Evolutionary conservation across 1,140 invertebrate species (phyloP).

Genomic region (Drosophila ogumai): DNA sequence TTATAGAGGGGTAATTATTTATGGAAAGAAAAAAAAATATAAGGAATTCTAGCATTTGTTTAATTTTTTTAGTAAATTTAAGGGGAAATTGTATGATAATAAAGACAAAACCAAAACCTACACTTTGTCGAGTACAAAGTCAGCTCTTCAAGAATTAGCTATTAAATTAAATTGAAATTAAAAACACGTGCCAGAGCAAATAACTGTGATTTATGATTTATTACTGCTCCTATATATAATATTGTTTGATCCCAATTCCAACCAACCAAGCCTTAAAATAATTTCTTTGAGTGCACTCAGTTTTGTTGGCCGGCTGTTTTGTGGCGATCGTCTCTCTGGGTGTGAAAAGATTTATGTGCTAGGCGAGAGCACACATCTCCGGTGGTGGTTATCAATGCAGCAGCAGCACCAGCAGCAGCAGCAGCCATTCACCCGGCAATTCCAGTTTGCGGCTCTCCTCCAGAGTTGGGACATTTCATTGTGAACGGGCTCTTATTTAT

Average conservation of each 20-base stretch:
- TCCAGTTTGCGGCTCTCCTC: conserved; percentile 63
- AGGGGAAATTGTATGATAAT: background rate
- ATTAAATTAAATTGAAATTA: too few species aligned
- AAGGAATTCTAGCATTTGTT: background rate
- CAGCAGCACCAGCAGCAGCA: conserved; percentile 56
- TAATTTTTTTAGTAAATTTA: too few species aligned
- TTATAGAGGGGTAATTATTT: background rate
- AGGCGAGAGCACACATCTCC: conserved; percentile 55
- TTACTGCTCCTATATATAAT: too few species aligned
- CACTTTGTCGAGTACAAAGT: background rate
- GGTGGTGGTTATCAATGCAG: conserved; percentile 73
- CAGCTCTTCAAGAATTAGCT: background rate
- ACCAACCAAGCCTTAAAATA: too few species aligned
- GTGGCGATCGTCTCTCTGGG: conserved; percentile 42
- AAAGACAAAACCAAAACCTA: background rate
- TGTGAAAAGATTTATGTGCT: conserved; percentile 81
- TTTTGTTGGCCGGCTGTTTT: conserved; percentile 11
- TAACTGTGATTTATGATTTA: too few species aligned
- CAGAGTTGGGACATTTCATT: conserved; percentile 71
- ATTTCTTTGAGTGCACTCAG: background rate
- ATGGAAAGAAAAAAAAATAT: fast-evolving
- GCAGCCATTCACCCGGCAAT: conserved; percentile 76
- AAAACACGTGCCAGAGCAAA: too few species aligned
- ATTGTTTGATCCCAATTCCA: too few species aligned
- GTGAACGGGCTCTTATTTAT: conserved; percentile 71